These are phyloP conservation scores for Proctacanthus coquilletti DNA, from an alignment of 1,140 invertebrate genomes.

Conservation along the genomic window DNA sequence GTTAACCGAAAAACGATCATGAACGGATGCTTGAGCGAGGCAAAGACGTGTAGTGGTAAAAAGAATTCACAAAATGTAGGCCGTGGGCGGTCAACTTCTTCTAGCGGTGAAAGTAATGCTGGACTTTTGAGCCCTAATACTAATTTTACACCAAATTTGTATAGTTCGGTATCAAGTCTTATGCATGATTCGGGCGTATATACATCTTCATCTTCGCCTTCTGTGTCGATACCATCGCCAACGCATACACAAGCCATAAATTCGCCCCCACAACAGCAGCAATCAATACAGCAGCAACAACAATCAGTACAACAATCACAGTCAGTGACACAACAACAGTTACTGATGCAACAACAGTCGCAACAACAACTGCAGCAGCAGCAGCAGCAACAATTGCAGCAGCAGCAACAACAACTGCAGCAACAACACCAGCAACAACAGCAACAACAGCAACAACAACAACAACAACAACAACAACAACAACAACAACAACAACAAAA, in stretches of 20 bases:
- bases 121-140: conserved; percentile 11
- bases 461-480: not conserved
- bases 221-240: conserved; percentile 23
- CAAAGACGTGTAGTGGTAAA: conserved; percentile 25
- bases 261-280: conserved; percentile 18
- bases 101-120: conserved; percentile 24
- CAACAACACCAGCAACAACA: conserved; percentile 8
- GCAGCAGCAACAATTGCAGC: conserved; percentile 8
- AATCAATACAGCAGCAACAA: conserved; percentile 16
- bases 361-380: conserved; percentile 1
- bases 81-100: conserved; percentile 22
- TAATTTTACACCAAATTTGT: conserved; percentile 4
- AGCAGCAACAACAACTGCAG: conserved; percentile 1
- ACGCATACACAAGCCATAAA: conserved; percentile 13
- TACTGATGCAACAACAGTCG: conserved; percentile 11
- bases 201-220: conserved; percentile 24
- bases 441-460: conserved; percentile 3
- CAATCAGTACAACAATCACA: conserved; percentile 2
- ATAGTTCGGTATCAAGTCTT: conserved; percentile 21
- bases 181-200: conserved; percentile 26
- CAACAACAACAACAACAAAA: not conserved
- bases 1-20: no score
- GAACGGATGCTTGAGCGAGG: conserved; percentile 19
- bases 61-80: conserved; percentile 1
- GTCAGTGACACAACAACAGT: conserved; percentile 11